Conservation (phyloP, 2,888 invertebrate species). For the Leucophenga maculata region DNA sequence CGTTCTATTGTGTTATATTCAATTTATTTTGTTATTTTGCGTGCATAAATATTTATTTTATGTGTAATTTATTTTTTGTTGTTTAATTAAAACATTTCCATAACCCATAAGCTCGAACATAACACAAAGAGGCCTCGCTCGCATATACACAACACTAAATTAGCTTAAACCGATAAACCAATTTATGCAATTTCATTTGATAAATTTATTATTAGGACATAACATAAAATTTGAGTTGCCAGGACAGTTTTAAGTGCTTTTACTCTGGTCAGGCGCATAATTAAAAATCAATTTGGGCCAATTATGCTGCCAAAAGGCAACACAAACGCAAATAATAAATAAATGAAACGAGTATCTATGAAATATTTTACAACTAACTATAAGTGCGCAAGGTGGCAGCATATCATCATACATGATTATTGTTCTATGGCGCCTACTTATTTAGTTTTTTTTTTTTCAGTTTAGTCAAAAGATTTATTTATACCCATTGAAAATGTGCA, state of each 20-base stretch:
- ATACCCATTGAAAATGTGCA: constrained; percentile 24
- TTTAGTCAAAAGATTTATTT: background rate
- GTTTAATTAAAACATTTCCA: background rate
- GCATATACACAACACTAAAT: background rate
- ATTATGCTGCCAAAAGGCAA: background rate
- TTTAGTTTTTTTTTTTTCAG: too few relatives aligned
- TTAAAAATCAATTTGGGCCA: constrained; percentile 4
- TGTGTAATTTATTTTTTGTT: too few relatives aligned
- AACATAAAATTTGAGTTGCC: background rate
- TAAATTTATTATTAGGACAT: constrained; percentile 11
- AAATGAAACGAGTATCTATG: too few relatives aligned
- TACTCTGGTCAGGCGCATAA: background rate
- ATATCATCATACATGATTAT: too few relatives aligned
- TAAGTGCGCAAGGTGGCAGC: background rate
- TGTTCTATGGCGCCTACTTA: too few relatives aligned
- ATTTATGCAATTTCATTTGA: constrained; percentile 3
- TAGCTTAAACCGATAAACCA: constrained; percentile 6
- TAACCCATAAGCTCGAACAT: background rate
- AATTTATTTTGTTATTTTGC: too few relatives aligned
- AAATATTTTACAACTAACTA: background rate
- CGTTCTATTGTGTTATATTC: too few relatives aligned
- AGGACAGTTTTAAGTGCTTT: background rate
- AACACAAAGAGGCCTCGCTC: too few relatives aligned
- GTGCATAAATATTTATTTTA: too few relatives aligned
- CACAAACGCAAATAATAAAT: too few relatives aligned